Evolutionary conservation across 2,888 invertebrate species (phyloP), one percentile per base, ranked within the genome.

Genomic region (Mesochorus sp.): DNA sequence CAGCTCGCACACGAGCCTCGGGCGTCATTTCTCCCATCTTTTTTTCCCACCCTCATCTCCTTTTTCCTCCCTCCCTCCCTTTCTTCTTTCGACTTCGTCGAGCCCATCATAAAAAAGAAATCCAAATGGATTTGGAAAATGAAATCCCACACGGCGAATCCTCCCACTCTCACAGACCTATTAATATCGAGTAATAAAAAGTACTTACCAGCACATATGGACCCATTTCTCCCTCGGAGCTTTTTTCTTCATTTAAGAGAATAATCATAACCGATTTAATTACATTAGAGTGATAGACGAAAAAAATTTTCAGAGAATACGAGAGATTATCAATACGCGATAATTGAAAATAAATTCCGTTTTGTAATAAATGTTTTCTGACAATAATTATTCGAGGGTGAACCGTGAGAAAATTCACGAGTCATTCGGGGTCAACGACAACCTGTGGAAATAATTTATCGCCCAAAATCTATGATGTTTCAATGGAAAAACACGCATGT

Each of bases 171-270:
- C 37, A 2, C 17, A 66, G 47, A n/a, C n/a, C 73, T 73, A 66
- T 73, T 73, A 73, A 73, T 57, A 64, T 64, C 44, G 47, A 47
- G 57, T 66, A 53, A 73, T 62, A 42, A 44, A 42, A 62, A 31
- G 34, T 44, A 14, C 28, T 71, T 12, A 55, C n/a, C 31, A n/a
- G 34, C 31, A 34, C 12, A 24, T n/a, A n/a, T n/a, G 10, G 24
- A 44, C 8, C 34, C 28, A 12, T 37, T 57, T 5, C 19, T 57
- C 19, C 12, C 5, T 21, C 21, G 19, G 6, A 2, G 19, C 42
- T n/a, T 26, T 39, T 10, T n/a, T n/a, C n/a, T n/a, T n/a, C n/a
- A n/a, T n/a, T n/a, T n/a, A n/a, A n/a, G n/a, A n/a, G n/a, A n/a
- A n/a, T n/a, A n/a, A n/a, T n/a, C n/a, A n/a, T n/a, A n/a, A n/a